A percentile compares a stretch with the other conserved stretches of the same genome.
These are phyloP conservation scores for Sisor rabdophorus DNA, from an alignment of 2,113 vertebrate genomes.

Conservation along the genomic window DNA sequence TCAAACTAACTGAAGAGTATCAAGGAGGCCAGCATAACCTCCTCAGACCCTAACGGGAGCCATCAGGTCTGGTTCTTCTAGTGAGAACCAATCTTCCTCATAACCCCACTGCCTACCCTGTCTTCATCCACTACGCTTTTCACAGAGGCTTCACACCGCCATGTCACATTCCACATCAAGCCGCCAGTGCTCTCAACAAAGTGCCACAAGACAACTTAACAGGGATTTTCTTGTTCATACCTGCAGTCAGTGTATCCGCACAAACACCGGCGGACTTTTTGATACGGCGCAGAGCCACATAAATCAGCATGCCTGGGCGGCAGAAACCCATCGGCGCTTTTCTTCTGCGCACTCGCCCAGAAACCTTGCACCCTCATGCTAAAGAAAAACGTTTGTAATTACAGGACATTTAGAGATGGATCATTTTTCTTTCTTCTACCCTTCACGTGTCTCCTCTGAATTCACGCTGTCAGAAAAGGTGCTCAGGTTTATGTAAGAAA, in stretches of 20 bases:
- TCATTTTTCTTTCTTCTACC: slow-evolving; percentile 12
- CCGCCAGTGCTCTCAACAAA: slow-evolving; percentile 66
- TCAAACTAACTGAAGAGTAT: slow-evolving; percentile 57
- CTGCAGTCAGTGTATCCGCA: slow-evolving; percentile 60
- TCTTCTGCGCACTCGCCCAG: slow-evolving; percentile 27
- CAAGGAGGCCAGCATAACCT: slow-evolving; percentile 37
- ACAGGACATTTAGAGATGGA: slow-evolving; percentile 26
- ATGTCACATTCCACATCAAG: slow-evolving; percentile 69
- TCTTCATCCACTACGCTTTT: slow-evolving; percentile 57
- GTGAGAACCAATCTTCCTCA: slow-evolving; percentile 39
- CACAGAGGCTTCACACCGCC: slow-evolving; percentile 62
- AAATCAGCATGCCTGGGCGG: slow-evolving; percentile 22
- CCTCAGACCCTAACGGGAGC: slow-evolving; percentile 51
- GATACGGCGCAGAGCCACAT: slow-evolving; percentile 43
- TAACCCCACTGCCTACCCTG: slow-evolving; percentile 31
- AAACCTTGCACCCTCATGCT: slow-evolving; percentile 35
- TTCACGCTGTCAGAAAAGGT: slow-evolving; percentile 8
- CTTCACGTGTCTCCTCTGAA: slow-evolving; percentile 29
- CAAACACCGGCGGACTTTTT: slow-evolving; percentile 56
- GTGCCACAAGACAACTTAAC: slow-evolving; percentile 77
- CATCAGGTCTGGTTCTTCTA: slow-evolving; percentile 53
- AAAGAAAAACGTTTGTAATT: slow-evolving; percentile 46
- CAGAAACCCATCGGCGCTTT: slow-evolving; percentile 32
- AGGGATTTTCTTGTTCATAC: slow-evolving; percentile 84
- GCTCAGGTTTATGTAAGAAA: slow-evolving; percentile 15